Conservation (phyloP, 2,797 vertebrate species). For the Catharus ustulatus region DNA sequence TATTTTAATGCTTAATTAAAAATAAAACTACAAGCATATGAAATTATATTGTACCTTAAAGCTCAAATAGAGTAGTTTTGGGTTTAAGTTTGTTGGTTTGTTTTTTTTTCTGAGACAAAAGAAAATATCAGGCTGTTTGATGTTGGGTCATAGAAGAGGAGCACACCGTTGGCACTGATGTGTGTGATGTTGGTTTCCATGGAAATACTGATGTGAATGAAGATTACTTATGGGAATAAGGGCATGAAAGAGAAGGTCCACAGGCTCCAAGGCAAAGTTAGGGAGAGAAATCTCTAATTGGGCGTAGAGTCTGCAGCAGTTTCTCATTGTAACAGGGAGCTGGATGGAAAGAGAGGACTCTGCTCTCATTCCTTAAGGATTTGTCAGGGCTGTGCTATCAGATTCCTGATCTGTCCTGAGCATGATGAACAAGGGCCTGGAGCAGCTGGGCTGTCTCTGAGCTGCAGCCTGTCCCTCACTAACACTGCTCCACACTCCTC, state of each 20-base stretch:
- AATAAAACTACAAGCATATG: constrained; percentile 28
- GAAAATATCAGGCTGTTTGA: constrained; percentile 12
- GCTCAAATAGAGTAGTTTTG: not conserved
- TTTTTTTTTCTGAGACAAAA: not conserved
- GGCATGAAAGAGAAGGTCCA: not conserved
- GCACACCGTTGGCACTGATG: not conserved
- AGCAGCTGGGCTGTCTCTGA: not conserved
- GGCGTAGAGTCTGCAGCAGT: not conserved
- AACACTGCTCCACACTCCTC: not conserved
- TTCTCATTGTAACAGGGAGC: not conserved
- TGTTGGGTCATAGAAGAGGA: constrained; percentile 13
- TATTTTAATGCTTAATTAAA: constrained; percentile 64
- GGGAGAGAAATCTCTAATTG: not conserved
- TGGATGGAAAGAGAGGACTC: not conserved
- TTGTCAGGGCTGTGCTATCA: accelerated
- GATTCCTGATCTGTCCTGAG: not conserved
- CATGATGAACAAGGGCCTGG: accelerated
- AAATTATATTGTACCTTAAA: constrained; percentile 29
- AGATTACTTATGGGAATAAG: not conserved
- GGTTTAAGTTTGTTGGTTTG: not conserved
- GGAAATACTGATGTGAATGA: not conserved
- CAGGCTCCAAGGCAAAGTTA: not conserved
- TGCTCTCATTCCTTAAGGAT: not conserved
- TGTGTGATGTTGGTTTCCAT: not conserved
- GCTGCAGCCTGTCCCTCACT: not conserved